Base-by-base conservation (phyloP, 2,113 vertebrate species). In the Cygnus buccinator region DNA sequence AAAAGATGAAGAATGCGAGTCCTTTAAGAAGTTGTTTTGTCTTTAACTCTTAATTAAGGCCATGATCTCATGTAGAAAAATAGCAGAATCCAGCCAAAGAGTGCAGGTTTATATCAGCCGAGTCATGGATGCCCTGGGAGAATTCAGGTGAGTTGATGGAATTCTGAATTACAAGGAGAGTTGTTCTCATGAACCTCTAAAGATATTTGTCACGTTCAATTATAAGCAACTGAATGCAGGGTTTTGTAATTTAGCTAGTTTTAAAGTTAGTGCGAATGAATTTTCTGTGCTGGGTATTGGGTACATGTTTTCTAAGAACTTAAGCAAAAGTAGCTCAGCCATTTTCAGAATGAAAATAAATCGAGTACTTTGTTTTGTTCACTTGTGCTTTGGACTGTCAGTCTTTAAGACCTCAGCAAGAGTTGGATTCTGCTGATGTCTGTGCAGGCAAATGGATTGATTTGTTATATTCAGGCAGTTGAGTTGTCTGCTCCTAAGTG, bases 21-120 rank as follows among this genome's bases (percentile, higher is more conserved):
- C 81, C 82, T 87, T 93, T 63, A 93, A 91, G 87, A 95, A 85
- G 72, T 77, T 87, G 94, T 84, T 82, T 89, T 93, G 78, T 97
- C 62, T 96, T 97, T 97, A 94, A 95, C 95, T 96, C 89, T 91
- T 88, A 73, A 91, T 59, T 35, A 97, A 99, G 99, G 99, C 98
- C 61, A 99, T 99, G 98, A 98, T 99, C 85, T 97, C 98, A 92
- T 99, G 98, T 95, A 97, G 99, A 96, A 99, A 98, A 96, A 98
- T 99, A 84, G 98, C 98, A 76, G 99, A 99, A 96, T 98, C 98
- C 31, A 98, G 98, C 96, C 98, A 98, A 92, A 98, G 98, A 28
- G 98, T 99, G 78, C 99, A 99, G 92, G 97, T 99, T 95, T 99
- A 99, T 87, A 96, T 99, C 93, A 98, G 98, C 96, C 98, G 98